Conservation (phyloP, 2,797 vertebrate genomes). For the Aulostomus chinensis region DNA sequence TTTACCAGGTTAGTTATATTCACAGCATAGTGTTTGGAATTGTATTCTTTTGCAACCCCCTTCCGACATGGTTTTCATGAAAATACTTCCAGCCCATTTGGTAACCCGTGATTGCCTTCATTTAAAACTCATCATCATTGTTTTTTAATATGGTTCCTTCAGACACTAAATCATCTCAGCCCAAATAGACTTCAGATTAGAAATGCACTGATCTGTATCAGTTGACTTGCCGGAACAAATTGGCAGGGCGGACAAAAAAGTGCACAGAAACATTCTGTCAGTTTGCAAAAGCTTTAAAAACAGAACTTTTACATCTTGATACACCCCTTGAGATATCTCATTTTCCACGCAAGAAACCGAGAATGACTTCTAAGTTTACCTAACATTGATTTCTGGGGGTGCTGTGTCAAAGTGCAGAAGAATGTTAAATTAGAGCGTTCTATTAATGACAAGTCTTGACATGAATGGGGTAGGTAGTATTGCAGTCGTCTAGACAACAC, state of each 20-base stretch:
- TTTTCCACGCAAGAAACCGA: conserved; percentile 6
- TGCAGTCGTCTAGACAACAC: conserved; percentile 57
- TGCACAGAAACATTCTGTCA: background rate
- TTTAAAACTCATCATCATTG: conserved; percentile 45
- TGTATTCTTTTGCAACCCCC: too few relatives aligned
- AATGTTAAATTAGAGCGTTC: conserved; percentile 31
- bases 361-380: background rate
- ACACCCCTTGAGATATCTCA: background rate
- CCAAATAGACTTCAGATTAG: conserved; percentile 37
- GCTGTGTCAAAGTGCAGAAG: background rate
- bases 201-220: conserved; percentile 52
- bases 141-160: conserved; percentile 33
- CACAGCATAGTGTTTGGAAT: too few relatives aligned
- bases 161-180: conserved; percentile 35
- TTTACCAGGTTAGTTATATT: too few relatives aligned
- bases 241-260: conserved; percentile 19
- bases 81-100: conserved; percentile 5
- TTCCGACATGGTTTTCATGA: too few relatives aligned
- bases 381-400: conserved; percentile 15
- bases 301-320: background rate
- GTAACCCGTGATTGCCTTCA: conserved; percentile 33
- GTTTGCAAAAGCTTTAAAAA: conserved; percentile 2
- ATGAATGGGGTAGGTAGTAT: conserved; percentile 40
- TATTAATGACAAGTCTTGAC: conserved; percentile 51
- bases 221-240: conserved; percentile 11